Conservation (phyloP, 1,140 invertebrate genomes). For the Onthophagus taurus region DNA sequence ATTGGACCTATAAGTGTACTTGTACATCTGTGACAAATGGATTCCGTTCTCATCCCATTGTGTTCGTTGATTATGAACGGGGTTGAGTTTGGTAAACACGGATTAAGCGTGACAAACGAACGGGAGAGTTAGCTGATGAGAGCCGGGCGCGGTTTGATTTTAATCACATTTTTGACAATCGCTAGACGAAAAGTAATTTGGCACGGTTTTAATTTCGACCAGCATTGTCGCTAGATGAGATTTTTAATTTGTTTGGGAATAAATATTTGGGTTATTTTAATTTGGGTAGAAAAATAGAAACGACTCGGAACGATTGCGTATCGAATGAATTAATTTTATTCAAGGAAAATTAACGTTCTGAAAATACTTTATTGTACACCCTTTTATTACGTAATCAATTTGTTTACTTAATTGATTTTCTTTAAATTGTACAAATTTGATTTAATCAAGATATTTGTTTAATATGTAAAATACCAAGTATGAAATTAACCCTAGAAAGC, state of each 20-base stretch:
- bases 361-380: too few relatives aligned
- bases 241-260: constrained; percentile 27
- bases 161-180: constrained; percentile 29
- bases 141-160: constrained; percentile 22
- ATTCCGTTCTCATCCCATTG: constrained; percentile 1
- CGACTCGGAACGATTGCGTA: neutral
- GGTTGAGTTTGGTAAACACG: constrained; percentile 17
- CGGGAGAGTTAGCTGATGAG: too few relatives aligned
- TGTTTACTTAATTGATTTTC: neutral
- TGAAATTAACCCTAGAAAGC: too few relatives aligned
- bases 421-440: too few relatives aligned
- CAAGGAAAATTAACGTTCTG: too few relatives aligned
- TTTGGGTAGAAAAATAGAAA: neutral
- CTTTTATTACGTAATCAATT: neutral
- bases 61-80: constrained; percentile 2
- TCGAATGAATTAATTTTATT: too few relatives aligned
- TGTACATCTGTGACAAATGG: constrained; percentile 12
- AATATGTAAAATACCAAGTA: too few relatives aligned
- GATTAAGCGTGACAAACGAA: constrained; percentile 21
- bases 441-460: too few relatives aligned
- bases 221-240: constrained; percentile 19
- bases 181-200: constrained; percentile 27
- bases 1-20: too few relatives aligned
- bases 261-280: constrained; percentile 25
- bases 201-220: constrained; percentile 23